These are phyloP conservation scores for Paralvinella palmiformis DNA, from an alignment of 1,140 invertebrate genomes.

Conservation along the genomic window DNA sequence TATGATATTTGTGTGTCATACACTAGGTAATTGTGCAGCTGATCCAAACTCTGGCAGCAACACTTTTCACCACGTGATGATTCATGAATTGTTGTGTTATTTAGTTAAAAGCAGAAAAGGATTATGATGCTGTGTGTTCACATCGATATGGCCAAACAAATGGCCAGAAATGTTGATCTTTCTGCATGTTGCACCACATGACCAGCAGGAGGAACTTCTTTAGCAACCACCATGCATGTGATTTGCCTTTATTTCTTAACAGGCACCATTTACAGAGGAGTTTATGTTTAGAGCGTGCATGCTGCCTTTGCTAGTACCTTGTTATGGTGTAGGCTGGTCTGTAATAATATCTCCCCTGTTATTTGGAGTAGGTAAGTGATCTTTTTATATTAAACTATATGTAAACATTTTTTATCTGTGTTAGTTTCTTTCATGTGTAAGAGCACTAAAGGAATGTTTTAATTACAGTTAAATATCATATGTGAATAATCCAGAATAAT, in stretches of 20 bases:
- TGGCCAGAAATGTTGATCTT: too few relatives aligned
- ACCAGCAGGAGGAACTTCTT: too few relatives aligned
- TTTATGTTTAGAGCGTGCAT: constrained; percentile 92
- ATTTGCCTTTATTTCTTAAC: neutral
- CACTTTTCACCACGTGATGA: too few relatives aligned
- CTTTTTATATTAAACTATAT: neutral
- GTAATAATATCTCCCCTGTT: constrained; percentile 83
- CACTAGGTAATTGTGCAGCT: too few relatives aligned
- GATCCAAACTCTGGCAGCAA: too few relatives aligned
- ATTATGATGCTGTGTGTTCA: too few relatives aligned
- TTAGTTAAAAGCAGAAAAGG: too few relatives aligned
- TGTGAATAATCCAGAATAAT: neutral
- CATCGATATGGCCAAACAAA: too few relatives aligned
- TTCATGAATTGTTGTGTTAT: too few relatives aligned
- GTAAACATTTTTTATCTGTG: neutral
- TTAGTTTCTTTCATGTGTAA: neutral
- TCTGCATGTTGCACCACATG: too few relatives aligned
- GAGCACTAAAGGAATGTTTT: neutral
- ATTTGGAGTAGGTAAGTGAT: constrained; percentile 73
- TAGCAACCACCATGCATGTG: neutral
- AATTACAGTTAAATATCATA: neutral
- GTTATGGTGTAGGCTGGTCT: constrained; percentile 66
- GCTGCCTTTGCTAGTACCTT: constrained; percentile 80
- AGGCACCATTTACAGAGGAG: constrained; percentile 87
- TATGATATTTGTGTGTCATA: too few relatives aligned